Percentiles rank a stretch among this genome's conserved stretches.
Evolutionary conservation across 2,797 vertebrate genomes (phyloP).

Genomic region (Graptemys geographica): DNA sequence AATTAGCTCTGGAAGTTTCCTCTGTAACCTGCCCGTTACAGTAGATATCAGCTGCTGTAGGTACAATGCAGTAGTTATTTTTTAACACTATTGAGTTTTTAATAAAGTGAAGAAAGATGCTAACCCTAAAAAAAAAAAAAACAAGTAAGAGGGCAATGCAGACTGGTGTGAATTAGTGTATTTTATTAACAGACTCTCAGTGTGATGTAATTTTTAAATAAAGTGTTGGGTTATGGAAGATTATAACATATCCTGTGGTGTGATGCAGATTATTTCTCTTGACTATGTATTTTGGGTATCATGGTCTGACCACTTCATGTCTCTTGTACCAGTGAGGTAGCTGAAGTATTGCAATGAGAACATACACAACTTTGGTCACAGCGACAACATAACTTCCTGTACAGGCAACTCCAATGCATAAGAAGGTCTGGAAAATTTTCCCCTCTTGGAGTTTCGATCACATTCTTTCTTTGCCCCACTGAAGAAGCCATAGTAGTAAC

Average conservation of each 20-base stretch:
- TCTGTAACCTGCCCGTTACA: constrained; percentile 64
- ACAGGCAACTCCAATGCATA: background rate
- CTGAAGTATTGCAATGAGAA: background rate
- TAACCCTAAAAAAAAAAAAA: constrained; percentile 62
- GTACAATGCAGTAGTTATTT: constrained; percentile 68
- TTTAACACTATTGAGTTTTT: constrained; percentile 72
- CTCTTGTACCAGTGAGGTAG: background rate
- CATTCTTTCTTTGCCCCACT: background rate
- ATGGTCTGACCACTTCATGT: background rate
- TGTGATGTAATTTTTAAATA: constrained; percentile 82
- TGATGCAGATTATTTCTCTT: constrained; percentile 28
- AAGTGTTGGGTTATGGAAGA: constrained; percentile 78
- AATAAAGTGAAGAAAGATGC: constrained; percentile 70
- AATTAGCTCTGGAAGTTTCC: constrained; percentile 59
- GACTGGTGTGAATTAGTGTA: constrained; percentile 76
- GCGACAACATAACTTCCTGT: background rate
- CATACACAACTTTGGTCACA: background rate
- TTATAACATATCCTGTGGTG: constrained; percentile 32
- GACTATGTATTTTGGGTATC: background rate
- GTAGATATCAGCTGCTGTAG: constrained; percentile 53
- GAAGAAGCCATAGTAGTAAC: background rate
- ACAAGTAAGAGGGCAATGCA: constrained; percentile 58
- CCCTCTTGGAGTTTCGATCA: background rate
- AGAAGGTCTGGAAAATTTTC: background rate
- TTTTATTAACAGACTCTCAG: constrained; percentile 77